Base-by-base conservation (phyloP, 2,113 vertebrate species). In the Bufo gargarizans region DNA sequence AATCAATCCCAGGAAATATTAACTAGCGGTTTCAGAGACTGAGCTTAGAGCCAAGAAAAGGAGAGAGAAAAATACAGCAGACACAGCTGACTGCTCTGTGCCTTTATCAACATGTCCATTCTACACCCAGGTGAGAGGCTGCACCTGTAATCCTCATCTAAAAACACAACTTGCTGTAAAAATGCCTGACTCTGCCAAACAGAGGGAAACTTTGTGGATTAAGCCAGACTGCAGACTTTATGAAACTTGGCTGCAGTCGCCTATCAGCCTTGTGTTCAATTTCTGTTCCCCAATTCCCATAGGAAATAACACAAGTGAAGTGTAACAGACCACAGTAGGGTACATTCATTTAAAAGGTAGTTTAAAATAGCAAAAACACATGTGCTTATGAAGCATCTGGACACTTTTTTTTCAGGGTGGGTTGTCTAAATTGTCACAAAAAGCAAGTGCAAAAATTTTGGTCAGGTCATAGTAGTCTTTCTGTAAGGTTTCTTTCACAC, bases 1-100 rank as follows among this genome's bases (percentile, higher is more conserved):
- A 77, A 85, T 85, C 84, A 63, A 85, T 85, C 84, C 84, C 59
- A 50, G 74, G 85, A 86, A 78, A 85, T 77, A 76, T 85, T 85
- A 59, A 85, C 19, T 47, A 65, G 85, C 58, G 59, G 45, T 63
- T 86, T 77, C 53, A 50, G 33, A 86, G 74, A 86, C 17, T 14
- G 50, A 65, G 74, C 74, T 77, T 20, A 2, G 72, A 50, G 74
- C 58, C 83, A 58, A 53, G 85, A 65, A 47, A 77, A 14, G 17
- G 11, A 45, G 5, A 77, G 17, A 65, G 58, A 65, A 65, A 80
- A 22, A 12, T 58, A 5, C 77, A 33, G 55, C 9, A 9, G 59
- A 3, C 33, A 47, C 59, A 55, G 50, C 77, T 56, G 49, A 56
- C 19, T 56, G 49, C 49, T 22, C n/a, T 8, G 50, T 6, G 11